Percentiles rank a stretch among this genome's conserved stretches.
Evolutionary conservation across 1,140 invertebrate species (phyloP).

Genomic region (Oedothorax gibbosus): DNA sequence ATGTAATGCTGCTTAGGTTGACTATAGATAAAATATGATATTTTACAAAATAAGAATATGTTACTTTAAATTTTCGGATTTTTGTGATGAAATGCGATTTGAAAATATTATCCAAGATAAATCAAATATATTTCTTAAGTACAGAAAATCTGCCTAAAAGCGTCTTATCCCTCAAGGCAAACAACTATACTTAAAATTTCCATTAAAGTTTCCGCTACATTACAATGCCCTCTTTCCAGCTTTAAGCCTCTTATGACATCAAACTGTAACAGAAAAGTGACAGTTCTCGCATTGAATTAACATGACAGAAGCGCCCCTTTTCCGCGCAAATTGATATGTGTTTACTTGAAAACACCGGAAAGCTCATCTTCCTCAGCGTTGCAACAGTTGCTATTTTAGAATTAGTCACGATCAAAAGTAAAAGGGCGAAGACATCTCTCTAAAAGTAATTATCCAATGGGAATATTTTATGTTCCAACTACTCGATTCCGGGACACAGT

Average conservation of each 20-base stretch:
- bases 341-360: no score
- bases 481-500: conserved; percentile 18
- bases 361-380: background rate
- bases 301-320: no score
- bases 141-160: background rate
- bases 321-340: no score
- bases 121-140: background rate
- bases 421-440: conserved; percentile 1
- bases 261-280: no score
- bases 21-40: no score
- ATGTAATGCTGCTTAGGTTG: no score
- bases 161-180: background rate
- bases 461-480: conserved; percentile 39
- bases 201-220: background rate
- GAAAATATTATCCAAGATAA: background rate
- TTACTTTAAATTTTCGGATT: no score
- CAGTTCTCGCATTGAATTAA: no score
- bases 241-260: no score
- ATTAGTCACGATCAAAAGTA: conserved; percentile 46
- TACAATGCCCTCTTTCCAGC: background rate
- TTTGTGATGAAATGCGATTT: no score
- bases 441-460: conserved; percentile 42
- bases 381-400: conserved; percentile 14
- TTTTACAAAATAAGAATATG: no score
- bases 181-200: background rate